Evolutionary conservation across 2,888 invertebrate species (phyloP).

Genomic region (Tryphoninae sp.): DNA sequence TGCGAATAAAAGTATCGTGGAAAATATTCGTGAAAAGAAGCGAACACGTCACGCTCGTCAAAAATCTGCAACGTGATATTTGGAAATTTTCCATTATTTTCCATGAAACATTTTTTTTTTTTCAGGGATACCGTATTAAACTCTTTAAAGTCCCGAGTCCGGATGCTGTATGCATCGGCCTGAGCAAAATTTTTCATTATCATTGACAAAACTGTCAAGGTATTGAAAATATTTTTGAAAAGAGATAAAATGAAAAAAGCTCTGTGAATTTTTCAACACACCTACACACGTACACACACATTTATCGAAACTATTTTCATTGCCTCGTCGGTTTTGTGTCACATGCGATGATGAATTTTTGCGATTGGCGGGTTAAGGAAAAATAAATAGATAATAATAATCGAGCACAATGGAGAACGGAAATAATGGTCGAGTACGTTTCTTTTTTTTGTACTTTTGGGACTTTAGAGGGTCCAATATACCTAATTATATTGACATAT

Average conservation of each 20-base stretch:
- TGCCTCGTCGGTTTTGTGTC: neutral
- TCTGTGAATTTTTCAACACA: neutral
- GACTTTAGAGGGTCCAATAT: slow-evolving; percentile 33
- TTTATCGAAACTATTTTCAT: neutral
- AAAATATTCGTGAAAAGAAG: neutral
- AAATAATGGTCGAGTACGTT: neutral
- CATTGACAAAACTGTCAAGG: neutral
- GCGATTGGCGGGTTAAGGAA: neutral
- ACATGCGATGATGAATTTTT: neutral
- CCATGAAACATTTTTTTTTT: slow-evolving; percentile 16
- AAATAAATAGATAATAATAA: neutral
- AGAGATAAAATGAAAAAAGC: neutral
- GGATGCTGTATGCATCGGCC: neutral
- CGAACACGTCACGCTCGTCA: neutral
- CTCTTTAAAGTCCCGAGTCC: slow-evolving; percentile 9
- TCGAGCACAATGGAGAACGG: neutral
- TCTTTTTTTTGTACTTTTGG: slow-evolving; percentile 4
- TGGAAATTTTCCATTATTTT: neutral
- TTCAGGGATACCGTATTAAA: slow-evolving; percentile 3
- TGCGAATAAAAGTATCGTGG: neutral
- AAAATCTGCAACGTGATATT: neutral
- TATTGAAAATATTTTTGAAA: neutral
- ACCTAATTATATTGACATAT: slow-evolving; percentile 38
- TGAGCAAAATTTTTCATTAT: neutral
- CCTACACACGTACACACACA: neutral